Percentiles rank a stretch among this genome's conserved stretches.
Evolutionary conservation across 2,888 invertebrate species (phyloP).

Genomic region (Venusia cambrica): DNA sequence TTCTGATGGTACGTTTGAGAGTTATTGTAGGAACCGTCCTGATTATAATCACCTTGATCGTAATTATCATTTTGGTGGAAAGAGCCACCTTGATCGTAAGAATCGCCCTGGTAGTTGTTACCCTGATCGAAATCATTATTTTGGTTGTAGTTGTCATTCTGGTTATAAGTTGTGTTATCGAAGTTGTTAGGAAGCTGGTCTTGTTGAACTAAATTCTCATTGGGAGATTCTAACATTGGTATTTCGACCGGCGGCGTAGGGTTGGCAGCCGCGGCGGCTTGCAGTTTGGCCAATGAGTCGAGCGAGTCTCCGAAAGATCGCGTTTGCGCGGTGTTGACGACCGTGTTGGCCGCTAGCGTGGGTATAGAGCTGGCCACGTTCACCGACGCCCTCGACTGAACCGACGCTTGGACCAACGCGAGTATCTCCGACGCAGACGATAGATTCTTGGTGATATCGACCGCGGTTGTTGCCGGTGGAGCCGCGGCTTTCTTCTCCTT

Average conservation of each 20-base stretch:
- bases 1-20: conserved; percentile 11
- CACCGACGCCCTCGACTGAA: conserved; percentile 43
- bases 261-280: not conserved
- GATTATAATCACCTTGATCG: conserved; percentile 5
- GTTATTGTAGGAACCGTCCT: conserved; percentile 4
- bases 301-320: conserved; percentile 59
- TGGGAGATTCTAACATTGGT: conserved; percentile 12
- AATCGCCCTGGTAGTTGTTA: conserved; percentile 13
- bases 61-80: conserved; percentile 13
- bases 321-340: conserved; percentile 50
- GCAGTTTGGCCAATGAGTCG: conserved; percentile 15
- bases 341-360: conserved; percentile 39
- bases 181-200: conserved; percentile 7
- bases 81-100: conserved; percentile 19
- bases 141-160: conserved; percentile 14
- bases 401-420: conserved; percentile 65
- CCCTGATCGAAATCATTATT: conserved; percentile 21
- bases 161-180: conserved; percentile 14
- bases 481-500: conserved; percentile 34
- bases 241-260: conserved; percentile 5
- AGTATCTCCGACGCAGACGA: conserved; percentile 61
- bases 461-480: conserved; percentile 25
- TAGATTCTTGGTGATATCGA: conserved; percentile 39
- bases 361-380: conserved; percentile 24
- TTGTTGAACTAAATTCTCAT: conserved; percentile 12